These are phyloP conservation scores for Anoplopoma fimbria DNA, from an alignment of 2,113 vertebrate species.

Conservation along the genomic window DNA sequence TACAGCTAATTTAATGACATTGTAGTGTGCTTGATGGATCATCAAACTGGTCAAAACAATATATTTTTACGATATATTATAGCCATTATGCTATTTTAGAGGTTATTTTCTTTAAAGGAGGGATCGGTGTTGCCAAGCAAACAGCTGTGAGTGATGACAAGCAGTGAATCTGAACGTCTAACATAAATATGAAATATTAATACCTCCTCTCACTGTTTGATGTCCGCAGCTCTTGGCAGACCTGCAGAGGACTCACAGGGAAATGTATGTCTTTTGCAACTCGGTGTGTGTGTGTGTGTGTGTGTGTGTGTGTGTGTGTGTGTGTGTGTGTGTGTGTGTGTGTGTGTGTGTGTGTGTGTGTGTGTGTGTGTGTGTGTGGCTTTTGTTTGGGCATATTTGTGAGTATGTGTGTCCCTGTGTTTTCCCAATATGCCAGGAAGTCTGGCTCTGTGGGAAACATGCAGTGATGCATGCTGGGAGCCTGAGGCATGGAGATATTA, in stretches of 20 bases:
- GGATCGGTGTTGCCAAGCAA: neutral
- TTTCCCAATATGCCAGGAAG: slow-evolving; percentile 62
- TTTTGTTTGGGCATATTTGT: slow-evolving; percentile 25
- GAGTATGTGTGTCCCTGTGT: slow-evolving; percentile 36
- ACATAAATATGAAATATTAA: slow-evolving; percentile 44
- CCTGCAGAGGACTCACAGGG: slow-evolving; percentile 36
- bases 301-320: neutral
- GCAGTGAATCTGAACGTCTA: slow-evolving; percentile 17
- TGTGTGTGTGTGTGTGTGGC: slow-evolving; percentile 26
- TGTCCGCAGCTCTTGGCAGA: slow-evolving; percentile 23
- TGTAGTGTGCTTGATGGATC: neutral
- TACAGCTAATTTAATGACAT: neutral
- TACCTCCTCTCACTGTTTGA: slow-evolving; percentile 35
- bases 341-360: slow-evolving; percentile 9
- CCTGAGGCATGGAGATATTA: slow-evolving; percentile 69
- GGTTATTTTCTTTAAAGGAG: neutral
- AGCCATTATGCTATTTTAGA: neutral
- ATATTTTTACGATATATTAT: no score
- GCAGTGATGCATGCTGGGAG: slow-evolving; percentile 73
- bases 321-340: slow-evolving; percentile 5
- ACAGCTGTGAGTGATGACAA: slow-evolving; percentile 17
- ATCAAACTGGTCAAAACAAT: neutral
- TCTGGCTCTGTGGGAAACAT: slow-evolving; percentile 67
- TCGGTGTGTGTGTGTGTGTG: neutral
- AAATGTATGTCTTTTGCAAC: slow-evolving; percentile 39